These are phyloP conservation scores for Catalaphyllia jardinei DNA, from an alignment of 64 coral and sea anemone species.

Conservation along the genomic window DNA sequence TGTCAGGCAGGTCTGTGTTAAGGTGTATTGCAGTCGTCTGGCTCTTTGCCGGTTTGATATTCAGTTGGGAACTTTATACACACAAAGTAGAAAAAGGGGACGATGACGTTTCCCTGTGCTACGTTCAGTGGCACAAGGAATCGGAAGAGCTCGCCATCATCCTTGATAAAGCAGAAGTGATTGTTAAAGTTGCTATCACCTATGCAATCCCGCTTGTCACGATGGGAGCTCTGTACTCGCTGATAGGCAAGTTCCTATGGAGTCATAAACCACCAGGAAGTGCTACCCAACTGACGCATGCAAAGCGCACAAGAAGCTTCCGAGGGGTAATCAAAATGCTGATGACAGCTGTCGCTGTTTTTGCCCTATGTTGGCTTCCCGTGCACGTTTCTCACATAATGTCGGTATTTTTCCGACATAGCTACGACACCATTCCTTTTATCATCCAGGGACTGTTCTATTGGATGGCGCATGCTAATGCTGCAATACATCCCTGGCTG, in stretches of 20 bases:
- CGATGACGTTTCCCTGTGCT: background rate
- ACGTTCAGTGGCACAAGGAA: background rate
- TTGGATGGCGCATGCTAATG: conserved; percentile 70
- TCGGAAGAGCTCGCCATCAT: background rate
- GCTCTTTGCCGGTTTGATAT: conserved; percentile 27
- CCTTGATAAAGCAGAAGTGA: conserved; percentile 45
- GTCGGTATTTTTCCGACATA: background rate
- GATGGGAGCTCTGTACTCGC: conserved; percentile 35
- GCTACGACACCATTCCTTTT: conserved; percentile 44
- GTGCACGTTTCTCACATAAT: conserved; percentile 51
- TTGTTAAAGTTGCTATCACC: conserved; percentile 32
- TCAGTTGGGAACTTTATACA: conserved; percentile 30
- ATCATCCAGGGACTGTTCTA: background rate
- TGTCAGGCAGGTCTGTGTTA: conserved; percentile 14
- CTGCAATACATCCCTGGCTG: conserved; percentile 70
- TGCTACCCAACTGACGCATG: background rate
- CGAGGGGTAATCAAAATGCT: conserved; percentile 63
- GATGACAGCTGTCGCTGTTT: conserved; percentile 52
- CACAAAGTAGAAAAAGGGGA: background rate
- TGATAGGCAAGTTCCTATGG: conserved; percentile 46
- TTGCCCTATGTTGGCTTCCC: conserved; percentile 65
- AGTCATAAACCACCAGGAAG: conserved; percentile 49
- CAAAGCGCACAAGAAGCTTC: conserved; percentile 35
- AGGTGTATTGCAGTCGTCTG: conserved; percentile 39
- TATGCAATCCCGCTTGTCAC: conserved; percentile 42